A percentile compares a stretch with the other conserved stretches of the same genome.
Conservation (phyloP, 1,140 invertebrate species). For the Rhyacophila brunnea region DNA sequence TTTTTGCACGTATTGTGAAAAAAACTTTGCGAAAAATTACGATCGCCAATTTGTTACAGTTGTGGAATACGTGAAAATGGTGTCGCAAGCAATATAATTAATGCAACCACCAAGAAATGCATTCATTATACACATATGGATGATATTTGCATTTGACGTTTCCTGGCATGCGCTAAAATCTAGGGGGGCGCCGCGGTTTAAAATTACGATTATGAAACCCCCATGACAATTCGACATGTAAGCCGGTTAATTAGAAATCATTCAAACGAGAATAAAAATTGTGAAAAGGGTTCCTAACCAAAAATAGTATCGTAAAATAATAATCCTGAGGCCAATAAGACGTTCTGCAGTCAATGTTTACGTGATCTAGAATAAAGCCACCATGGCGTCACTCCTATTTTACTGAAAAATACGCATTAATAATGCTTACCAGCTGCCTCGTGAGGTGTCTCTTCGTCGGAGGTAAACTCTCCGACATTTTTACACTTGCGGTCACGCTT, state of each 20-base stretch:
- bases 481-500: conserved; percentile 51
- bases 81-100: neutral
- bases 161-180: conserved; percentile 52
- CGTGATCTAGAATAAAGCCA: conserved; percentile 58
- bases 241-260: neutral
- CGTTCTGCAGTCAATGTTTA: conserved; percentile 49
- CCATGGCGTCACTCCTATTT: conserved; percentile 50
- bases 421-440: conserved; percentile 54
- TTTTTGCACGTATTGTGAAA: conserved; percentile 11
- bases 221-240: neutral
- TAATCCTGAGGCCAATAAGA: conserved; percentile 18
- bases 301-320: conserved; percentile 4
- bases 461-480: conserved; percentile 57
- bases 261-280: neutral
- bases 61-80: neutral
- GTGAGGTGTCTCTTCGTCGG: conserved; percentile 54
- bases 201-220: conserved; percentile 37
- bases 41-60: neutral
- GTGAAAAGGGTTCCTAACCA: neutral
- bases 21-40: too few relatives aligned
- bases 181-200: conserved; percentile 52
- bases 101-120: neutral
- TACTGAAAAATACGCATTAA: conserved; percentile 48
- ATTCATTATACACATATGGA: conserved; percentile 36
- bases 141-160: conserved; percentile 55